Evolutionary conservation across 2,113 vertebrate species (phyloP).

Genomic region (Epinephelus lanceolatus): DNA sequence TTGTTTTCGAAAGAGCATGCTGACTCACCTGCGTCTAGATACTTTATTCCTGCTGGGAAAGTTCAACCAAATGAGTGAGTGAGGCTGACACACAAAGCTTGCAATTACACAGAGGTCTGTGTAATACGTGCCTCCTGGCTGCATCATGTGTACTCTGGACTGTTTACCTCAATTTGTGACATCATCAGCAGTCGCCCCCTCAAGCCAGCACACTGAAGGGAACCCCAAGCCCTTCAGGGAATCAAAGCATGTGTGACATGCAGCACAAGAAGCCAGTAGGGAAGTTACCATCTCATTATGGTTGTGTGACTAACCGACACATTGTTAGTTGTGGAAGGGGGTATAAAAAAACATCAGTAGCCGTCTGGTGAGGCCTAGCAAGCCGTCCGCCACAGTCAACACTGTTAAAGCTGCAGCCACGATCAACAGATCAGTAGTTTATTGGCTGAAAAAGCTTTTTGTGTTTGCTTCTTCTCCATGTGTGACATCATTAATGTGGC

Average conservation of each 20-base stretch:
- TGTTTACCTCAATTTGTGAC: conserved; percentile 60
- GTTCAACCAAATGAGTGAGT: conserved; percentile 59
- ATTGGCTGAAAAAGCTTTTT: conserved; percentile 42
- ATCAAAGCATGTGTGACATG: conserved; percentile 45
- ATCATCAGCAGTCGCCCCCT: conserved; percentile 47
- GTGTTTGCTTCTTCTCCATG: conserved; percentile 30
- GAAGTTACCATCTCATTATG: conserved; percentile 69
- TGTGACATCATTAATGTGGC: conserved; percentile 72
- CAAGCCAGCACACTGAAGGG: conserved; percentile 8
- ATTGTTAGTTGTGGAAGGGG: conserved; percentile 69
- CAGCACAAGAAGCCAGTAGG: conserved; percentile 22
- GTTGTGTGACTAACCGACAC: conserved; percentile 60
- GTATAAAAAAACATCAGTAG: conserved; percentile 58
- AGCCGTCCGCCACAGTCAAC: conserved; percentile 44
- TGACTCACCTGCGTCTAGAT: conserved; percentile 73
- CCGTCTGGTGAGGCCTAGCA: conserved; percentile 34
- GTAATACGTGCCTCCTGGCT: conserved; percentile 40
- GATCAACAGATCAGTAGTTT: conserved; percentile 35
- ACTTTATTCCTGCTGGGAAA: conserved; percentile 49
- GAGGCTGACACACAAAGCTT: conserved; percentile 58
- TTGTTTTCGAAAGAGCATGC: conserved; percentile 64
- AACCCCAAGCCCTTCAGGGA: conserved; percentile 45
- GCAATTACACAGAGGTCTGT: conserved; percentile 62
- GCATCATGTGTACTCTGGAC: conserved; percentile 37
- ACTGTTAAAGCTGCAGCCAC: conserved; percentile 32